These are phyloP conservation scores for Nothocercus julius DNA, from an alignment of 2,113 vertebrate species.

Conservation along the genomic window DNA sequence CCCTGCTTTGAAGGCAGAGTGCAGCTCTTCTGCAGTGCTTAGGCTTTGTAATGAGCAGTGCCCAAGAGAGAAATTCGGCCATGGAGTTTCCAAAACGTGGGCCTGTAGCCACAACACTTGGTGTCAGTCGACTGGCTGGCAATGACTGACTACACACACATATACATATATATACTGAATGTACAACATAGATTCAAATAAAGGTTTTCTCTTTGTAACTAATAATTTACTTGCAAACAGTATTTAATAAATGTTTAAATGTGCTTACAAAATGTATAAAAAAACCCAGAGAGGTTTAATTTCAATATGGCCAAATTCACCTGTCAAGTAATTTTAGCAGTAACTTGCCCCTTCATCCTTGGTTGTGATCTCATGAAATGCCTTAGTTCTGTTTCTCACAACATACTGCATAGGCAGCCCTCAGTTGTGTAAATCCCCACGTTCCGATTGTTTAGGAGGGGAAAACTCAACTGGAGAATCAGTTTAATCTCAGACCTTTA, in stretches of 20 bases:
- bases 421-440: not conserved
- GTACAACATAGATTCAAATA: not conserved
- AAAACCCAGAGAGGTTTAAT: not conserved
- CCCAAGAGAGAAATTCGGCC: not conserved
- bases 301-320: not conserved
- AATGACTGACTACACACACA: not conserved
- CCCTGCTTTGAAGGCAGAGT: not conserved
- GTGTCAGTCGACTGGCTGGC: not conserved
- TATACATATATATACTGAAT: not conserved
- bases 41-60: not conserved
- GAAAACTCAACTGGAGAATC: not conserved
- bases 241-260: not conserved
- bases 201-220: not conserved
- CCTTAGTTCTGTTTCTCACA: not conserved
- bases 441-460: not conserved
- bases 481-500: not conserved
- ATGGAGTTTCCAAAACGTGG: fast-evolving
- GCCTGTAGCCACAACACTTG: fast-evolving
- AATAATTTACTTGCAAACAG: not conserved
- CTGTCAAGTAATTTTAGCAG: not conserved
- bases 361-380: not conserved
- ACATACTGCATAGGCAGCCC: not conserved
- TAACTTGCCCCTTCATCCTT: not conserved
- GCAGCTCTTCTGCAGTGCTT: not conserved
- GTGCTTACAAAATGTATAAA: not conserved